Evolutionary conservation across 2,113 vertebrate genomes (phyloP).

Genomic region (Aspiorhynchus laticeps): DNA sequence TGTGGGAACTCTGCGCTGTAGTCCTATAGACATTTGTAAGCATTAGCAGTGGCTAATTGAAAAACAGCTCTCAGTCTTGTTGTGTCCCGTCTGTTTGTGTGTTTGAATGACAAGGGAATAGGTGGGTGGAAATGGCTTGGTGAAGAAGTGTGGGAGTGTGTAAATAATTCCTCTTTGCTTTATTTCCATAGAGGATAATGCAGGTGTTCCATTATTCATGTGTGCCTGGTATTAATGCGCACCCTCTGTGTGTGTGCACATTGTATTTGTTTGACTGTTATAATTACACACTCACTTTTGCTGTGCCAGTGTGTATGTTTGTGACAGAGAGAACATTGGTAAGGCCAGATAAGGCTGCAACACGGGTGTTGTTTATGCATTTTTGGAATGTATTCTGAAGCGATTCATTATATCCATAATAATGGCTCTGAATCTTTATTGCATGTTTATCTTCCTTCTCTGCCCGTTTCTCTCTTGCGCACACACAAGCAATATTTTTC

Average conservation of each 20-base stretch:
- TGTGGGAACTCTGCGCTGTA: not conserved
- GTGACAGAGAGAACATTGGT: not conserved
- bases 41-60: not conserved
- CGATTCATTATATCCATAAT: slow-evolving; percentile 14
- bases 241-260: not conserved
- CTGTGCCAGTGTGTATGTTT: slow-evolving; percentile 12
- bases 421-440: not conserved
- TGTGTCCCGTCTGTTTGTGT: slow-evolving; percentile 29
- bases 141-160: slow-evolving; percentile 30
- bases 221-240: slow-evolving; percentile 11
- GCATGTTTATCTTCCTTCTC: not conserved
- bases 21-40: not conserved
- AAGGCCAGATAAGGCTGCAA: not conserved
- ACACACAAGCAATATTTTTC: slow-evolving; percentile 3
- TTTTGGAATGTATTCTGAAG: not conserved
- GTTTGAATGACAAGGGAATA: slow-evolving; percentile 22
- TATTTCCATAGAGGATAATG: slow-evolving; percentile 28
- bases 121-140: slow-evolving; percentile 33
- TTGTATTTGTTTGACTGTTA: not conserved
- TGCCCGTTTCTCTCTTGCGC: not conserved
- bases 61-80: slow-evolving; percentile 10
- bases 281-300: slow-evolving; percentile 20
- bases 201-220: slow-evolving; percentile 30
- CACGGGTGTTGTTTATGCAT: not conserved
- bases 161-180: slow-evolving; percentile 13